phyloP scores from a whole-genome alignment of 2,113 vertebrate genomes.

The Anser brachyrhynchus region DNA sequence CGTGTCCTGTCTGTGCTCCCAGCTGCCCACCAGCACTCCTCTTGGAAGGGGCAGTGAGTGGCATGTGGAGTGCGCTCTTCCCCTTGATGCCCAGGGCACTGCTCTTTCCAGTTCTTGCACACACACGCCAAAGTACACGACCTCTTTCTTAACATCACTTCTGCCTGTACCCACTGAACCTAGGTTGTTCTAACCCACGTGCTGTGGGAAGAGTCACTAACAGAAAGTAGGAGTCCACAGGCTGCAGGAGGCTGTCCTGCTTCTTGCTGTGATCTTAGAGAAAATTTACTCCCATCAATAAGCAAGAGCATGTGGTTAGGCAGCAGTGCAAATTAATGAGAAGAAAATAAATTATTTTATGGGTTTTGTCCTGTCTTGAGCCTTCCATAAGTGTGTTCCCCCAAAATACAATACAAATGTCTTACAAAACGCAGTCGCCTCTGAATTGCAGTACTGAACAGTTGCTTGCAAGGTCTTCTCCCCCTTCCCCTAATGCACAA shows the following conservation, averaged over 20 bases:
- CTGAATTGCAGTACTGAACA: not conserved
- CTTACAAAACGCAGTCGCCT: not conserved
- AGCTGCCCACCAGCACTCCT: not conserved
- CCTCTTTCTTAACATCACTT: not conserved
- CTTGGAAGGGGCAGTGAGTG: accelerated
- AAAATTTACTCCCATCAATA: not conserved
- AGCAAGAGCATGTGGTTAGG: accelerated
- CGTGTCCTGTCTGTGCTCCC: not conserved
- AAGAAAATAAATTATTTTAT: not conserved
- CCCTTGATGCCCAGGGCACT: not conserved
- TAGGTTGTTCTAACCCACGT: accelerated
- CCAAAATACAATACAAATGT: not conserved
- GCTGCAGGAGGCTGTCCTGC: not conserved
- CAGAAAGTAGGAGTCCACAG: not conserved
- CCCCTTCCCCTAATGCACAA: not conserved
- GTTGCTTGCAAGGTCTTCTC: not conserved
- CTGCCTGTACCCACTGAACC: not conserved
- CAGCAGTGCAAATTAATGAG: not conserved
- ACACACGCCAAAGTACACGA: accelerated
- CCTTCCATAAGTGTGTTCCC: not conserved
- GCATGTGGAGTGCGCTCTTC: not conserved
- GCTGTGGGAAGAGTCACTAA: not conserved
- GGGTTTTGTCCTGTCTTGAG: not conserved
- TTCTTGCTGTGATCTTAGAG: not conserved
- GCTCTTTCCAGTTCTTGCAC: not conserved